phyloP scores from a whole-genome alignment of 1,140 invertebrate genomes.

The Drosophila bocqueti region DNA sequence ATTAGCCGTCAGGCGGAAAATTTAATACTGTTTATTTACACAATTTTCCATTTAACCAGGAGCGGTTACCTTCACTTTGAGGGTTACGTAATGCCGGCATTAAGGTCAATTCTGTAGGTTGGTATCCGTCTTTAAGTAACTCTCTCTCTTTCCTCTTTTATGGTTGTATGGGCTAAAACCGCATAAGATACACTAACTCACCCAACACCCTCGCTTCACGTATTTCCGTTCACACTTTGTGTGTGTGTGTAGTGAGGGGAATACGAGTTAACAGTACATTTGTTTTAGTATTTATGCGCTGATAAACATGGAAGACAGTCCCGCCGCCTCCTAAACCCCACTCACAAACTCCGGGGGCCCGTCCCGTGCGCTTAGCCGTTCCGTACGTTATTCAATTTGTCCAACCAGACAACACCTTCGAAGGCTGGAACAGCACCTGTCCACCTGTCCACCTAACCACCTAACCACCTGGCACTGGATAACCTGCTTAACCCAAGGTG shows the following conservation, averaged over 20 bases:
- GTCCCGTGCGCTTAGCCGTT: slow-evolving; percentile 40
- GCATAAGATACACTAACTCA: slow-evolving; percentile 29
- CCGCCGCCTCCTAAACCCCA: neutral
- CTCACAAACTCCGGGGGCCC: neutral
- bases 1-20: slow-evolving; percentile 70
- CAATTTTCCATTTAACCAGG: slow-evolving; percentile 51
- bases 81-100: slow-evolving; percentile 58
- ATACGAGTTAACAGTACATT: slow-evolving; percentile 81
- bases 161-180: slow-evolving; percentile 22
- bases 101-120: slow-evolving; percentile 11
- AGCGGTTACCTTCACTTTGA: slow-evolving; percentile 23
- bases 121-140: slow-evolving; percentile 44
- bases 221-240: slow-evolving; percentile 67
- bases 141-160: neutral
- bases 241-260: slow-evolving; percentile 44
- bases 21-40: slow-evolving; percentile 78
- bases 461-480: neutral
- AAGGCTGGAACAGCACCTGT: slow-evolving; percentile 14
- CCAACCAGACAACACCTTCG: slow-evolving; percentile 23
- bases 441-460: neutral
- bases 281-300: slow-evolving; percentile 70
- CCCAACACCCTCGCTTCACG: slow-evolving; percentile 9
- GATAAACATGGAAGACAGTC: slow-evolving; percentile 49
- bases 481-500: slow-evolving; percentile 17
- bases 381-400: slow-evolving; percentile 72